phyloP scores from a whole-genome alignment of 2,113 vertebrate genomes.

The Pteropus alecto region DNA sequence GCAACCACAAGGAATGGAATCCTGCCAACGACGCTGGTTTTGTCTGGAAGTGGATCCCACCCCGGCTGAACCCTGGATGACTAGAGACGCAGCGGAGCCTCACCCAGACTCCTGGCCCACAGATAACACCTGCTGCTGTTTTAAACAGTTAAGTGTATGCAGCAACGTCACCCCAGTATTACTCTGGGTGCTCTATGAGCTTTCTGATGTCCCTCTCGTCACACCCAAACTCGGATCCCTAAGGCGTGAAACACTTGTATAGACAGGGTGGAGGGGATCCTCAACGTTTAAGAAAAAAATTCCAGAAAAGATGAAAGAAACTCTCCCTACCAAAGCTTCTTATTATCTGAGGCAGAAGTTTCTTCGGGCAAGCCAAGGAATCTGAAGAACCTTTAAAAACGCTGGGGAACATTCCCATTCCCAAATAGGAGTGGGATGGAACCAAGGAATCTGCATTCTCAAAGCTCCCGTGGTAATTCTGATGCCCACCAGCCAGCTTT shows the following conservation, averaged over 20 bases:
- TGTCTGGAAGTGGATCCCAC: background rate
- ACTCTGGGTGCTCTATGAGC: background rate
- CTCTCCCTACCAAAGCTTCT: background rate
- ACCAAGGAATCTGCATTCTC: background rate
- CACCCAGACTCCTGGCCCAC: background rate
- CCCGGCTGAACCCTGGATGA: background rate
- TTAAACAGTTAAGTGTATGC: accelerated
- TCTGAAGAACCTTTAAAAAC: background rate
- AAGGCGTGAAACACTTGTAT: background rate
- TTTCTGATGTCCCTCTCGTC: accelerated
- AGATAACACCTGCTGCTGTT: accelerated
- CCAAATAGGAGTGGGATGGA: background rate
- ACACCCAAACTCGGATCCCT: background rate
- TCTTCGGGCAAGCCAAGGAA: too few species aligned
- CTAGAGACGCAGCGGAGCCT: background rate
- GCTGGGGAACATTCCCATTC: background rate
- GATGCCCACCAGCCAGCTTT: background rate
- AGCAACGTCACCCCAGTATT: accelerated
- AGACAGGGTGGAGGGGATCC: background rate
- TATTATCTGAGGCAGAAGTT: background rate
- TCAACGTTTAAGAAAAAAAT: background rate
- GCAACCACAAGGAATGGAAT: accelerated
- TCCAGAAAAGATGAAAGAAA: background rate
- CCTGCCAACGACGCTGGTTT: background rate
- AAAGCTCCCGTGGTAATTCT: background rate